Base-by-base conservation (phyloP, 2,888 invertebrate species). In the Oscheius sp. region DNA sequence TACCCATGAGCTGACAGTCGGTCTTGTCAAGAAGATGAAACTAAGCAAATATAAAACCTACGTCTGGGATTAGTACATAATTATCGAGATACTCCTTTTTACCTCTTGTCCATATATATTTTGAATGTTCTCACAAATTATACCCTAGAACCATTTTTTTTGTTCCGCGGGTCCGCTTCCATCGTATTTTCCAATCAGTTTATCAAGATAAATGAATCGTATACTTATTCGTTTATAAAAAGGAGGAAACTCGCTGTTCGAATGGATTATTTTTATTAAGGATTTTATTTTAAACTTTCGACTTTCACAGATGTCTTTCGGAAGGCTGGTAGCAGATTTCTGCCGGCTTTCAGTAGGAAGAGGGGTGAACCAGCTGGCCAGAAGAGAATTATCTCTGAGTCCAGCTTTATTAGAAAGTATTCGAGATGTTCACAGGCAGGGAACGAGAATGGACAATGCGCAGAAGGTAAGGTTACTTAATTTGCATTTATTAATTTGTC, bases 351-450 rank as follows among this genome's bases (percentile, higher is more conserved):
- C 43, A 18, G 9, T 73, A 7, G 72, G 73, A 64, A 58, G 12
- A 56, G 69, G 71, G 69, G 23, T 35, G 13, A 41, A 61, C 43
- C 61, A 61, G 21, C 13, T 61, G 25, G 69, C 70, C 13, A 23
- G 23, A 63, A 75, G 72, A 74, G 71, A 52, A 56, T 69, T 73
- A 41, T 75, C 73, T 23, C 72, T 63, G 18, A 70, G 75, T n/a
- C 45, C 80, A 9, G 43, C 59, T 3, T 53, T 71, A n/a, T 21
- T 61, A n/a, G 79, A 83, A 49, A 78, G 79, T 59, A 80, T 85
- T 45, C 75, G 85, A 41, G 84, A 85, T 72, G 74, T 68, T n/a
- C 85, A 85, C 63, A 45, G 84, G 52, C 79, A 79, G 52, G 85
- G 85, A 56, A 80, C 82, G 9, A 71, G 70, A 29, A 49, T 83